Evolutionary conservation across 37 sponge, comb jelly and placozoan genomes (phyloP), one percentile per base, ranked within the genome.

Genomic region (Tethya wilhelma): DNA sequence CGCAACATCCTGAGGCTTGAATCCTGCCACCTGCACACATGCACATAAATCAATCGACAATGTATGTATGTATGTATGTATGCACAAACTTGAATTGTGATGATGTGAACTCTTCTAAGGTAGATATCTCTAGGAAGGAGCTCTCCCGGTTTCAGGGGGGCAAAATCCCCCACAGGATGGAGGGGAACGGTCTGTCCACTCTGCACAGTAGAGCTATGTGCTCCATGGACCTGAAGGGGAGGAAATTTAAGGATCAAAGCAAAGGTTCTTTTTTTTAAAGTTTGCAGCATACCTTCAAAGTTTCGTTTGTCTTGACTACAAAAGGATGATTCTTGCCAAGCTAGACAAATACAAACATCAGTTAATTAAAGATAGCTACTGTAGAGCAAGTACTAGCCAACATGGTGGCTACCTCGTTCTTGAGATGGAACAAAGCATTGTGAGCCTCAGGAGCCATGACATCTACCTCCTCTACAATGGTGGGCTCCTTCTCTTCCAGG

Each of bases 151-250:
- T 77, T 66, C 56, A 65, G 26, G 20, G 46, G 26, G 20, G 26
- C 11, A 22, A 34, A 36, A 28, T 38, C 69, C 12, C 36, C 70
- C 34, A 77, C 57, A n/a, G 59, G 85, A 38, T 66, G 77, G 26
- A 84, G 78, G 12, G 57, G 69, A 9, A 69, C 46, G 33, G 41
- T 25, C 25, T 23, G 19, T 14, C 60, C 60, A 1, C 31, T 60
- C 23, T 32, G 69, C 20, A 84, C 43, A 9, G 56, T 57, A 36
- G 37, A 22, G 43, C 11, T 7, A 19, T 67, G 69, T 33, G 44
- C 85, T 42, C 78, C 84, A 56, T 84, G 85, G 2, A 77, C 68
- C 84, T 75, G 29, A 33, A 39, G 59, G 19, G 74, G 8, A n/a
- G n/a, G n/a, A 44, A 30, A 9, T 23, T n/a, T 23, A 56, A 38